Base-by-base conservation (phyloP, 2,797 vertebrate species). In the Amphiprion clarkii region DNA sequence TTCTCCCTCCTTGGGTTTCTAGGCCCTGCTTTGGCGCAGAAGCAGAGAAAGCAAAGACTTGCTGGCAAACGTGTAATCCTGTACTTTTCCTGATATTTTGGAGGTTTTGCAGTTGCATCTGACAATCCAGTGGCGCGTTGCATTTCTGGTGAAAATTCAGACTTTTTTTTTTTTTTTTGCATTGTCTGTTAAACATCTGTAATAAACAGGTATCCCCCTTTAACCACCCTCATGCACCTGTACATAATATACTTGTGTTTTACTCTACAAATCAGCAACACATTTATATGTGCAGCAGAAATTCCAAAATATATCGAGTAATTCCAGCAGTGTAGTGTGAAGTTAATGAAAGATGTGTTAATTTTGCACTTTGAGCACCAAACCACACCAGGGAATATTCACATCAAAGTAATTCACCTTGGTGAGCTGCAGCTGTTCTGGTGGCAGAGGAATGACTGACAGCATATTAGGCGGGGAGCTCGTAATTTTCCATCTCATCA, bases 11-110 rank as follows among this genome's bases (percentile, higher is more conserved):
- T 36, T 21, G 4, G 25, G 25, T 76, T n/a, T 73, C 56, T 10
- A 23, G 19, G 53, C 21, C 19, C 23, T 49, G 29, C 65, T 76
- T 70, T 70, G 62, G 14, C 55, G n/a, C 36, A 80, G 42, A 63
- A 40, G 16, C 36, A 62, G 33, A 56, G 31, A 48, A 71, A 19
- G 1, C 12, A 1, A 6, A 36, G 11, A 3, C 39, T 60, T 70
- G 46, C 13, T 21, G 8, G 31, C 52, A 63, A 52, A 54, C 17
- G 3, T 56, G 6, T 5, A 55, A 57, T 17, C 3, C n/a, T 49
- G 54, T 17, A 42, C 16, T 6, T 25, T 58, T 57, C 39, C 19
- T 16, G 56, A 66, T 64, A 56, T 39, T 75, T 75, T 57, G 3
- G 27, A 74, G 27, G 27, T 8, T 57, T 27, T 44, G 40, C 12